Percentiles rank a stretch among this genome's conserved stretches.
Conservation (phyloP, 2,797 vertebrate species). For the Pyrocephalus nanus region DNA sequence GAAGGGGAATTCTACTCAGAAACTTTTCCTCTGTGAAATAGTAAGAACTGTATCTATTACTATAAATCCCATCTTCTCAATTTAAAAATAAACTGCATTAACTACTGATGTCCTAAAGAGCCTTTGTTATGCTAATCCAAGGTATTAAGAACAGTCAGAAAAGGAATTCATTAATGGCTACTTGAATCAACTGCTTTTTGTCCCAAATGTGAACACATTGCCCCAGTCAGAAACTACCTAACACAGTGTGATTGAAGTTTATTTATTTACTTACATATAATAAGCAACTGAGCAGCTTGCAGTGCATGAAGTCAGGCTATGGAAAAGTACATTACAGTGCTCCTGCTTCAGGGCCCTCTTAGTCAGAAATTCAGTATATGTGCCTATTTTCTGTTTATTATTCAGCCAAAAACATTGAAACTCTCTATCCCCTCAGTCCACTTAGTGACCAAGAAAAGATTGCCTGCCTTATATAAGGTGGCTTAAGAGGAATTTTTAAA, state of each 20-base stretch:
- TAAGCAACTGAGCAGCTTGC: slow-evolving; percentile 46
- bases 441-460: slow-evolving; percentile 60
- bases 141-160: slow-evolving; percentile 25
- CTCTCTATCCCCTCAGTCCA: background rate
- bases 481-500: slow-evolving; percentile 26
- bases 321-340: slow-evolving; percentile 60
- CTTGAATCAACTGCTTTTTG: slow-evolving; percentile 48
- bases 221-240: slow-evolving; percentile 59
- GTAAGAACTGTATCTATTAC: background rate
- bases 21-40: background rate
- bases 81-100: slow-evolving; percentile 23
- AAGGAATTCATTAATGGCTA: slow-evolving; percentile 33
- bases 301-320: slow-evolving; percentile 64
- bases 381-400: slow-evolving; percentile 63
- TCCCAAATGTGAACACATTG: slow-evolving; percentile 3
- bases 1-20: background rate
- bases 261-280: slow-evolving; percentile 60
- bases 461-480: slow-evolving; percentile 52
- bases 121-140: slow-evolving; percentile 44
- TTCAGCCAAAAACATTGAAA: slow-evolving; percentile 41
- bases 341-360: slow-evolving; percentile 33
- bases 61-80: slow-evolving; percentile 3
- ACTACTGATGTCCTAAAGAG: background rate
- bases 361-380: background rate
- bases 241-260: slow-evolving; percentile 53